A percentile compares a stretch with the other conserved stretches of the same genome.
These are phyloP conservation scores for Pseudomyrmex dendroicus DNA, from an alignment of 1,140 invertebrate species.

Conservation along the genomic window DNA sequence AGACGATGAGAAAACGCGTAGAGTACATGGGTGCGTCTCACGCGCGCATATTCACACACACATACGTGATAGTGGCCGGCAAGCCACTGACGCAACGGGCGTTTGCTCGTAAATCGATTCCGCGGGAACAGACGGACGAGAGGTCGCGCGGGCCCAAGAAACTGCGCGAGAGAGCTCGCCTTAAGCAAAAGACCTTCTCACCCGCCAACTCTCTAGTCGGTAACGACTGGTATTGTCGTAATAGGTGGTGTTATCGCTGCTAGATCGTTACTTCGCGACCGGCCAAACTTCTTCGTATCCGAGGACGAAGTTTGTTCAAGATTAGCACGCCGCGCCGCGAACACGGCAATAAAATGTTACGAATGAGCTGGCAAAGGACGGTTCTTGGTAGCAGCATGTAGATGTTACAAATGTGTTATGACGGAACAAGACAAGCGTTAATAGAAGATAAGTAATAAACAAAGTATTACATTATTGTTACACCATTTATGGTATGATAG, in stretches of 20 bases:
- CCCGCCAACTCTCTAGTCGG: constrained; percentile 35
- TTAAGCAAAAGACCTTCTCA: constrained; percentile 65
- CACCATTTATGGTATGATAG: no score
- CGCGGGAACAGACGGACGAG: constrained; percentile 60
- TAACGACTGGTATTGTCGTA: constrained; percentile 71
- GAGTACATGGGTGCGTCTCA: constrained; percentile 44
- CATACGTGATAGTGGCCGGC: constrained; percentile 12
- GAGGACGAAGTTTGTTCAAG: constrained; percentile 38
- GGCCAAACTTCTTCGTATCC: not conserved
- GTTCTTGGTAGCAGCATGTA: not conserved
- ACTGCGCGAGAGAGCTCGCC: constrained; percentile 63
- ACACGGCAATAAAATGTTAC: not conserved
- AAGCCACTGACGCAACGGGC: constrained; percentile 67
- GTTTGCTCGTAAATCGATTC: constrained; percentile 74
- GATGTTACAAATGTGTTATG: not conserved
- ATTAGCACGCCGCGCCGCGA: constrained; percentile 4
- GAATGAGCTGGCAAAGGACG: not conserved
- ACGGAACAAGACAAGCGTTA: no score
- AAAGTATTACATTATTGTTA: no score
- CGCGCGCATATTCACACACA: constrained; percentile 19
- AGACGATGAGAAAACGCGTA: constrained; percentile 1
- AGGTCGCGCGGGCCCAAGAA: constrained; percentile 58
- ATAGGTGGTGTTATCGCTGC: constrained; percentile 63
- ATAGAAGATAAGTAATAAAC: no score
- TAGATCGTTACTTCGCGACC: constrained; percentile 61